phyloP scores from a whole-genome alignment of 2,797 vertebrate species.

The Onychomys arenicola region DNA sequence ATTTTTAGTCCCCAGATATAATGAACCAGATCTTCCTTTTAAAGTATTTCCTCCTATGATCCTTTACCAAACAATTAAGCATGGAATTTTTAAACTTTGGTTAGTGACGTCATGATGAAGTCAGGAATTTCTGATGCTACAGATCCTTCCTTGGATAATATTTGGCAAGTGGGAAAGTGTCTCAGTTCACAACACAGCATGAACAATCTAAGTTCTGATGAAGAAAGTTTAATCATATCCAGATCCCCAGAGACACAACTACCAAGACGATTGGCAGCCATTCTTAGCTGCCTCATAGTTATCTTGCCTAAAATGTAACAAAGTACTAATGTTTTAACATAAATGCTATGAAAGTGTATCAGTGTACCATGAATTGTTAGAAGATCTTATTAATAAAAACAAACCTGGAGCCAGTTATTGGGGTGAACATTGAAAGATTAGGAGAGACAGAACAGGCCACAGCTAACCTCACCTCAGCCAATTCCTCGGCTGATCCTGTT shows the following conservation, averaged over 20 bases:
- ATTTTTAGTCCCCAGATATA: not conserved
- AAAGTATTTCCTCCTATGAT: not conserved
- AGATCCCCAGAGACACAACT: not conserved
- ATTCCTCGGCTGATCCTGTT: too few species aligned
- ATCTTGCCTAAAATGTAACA: not conserved
- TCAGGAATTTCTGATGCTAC: not conserved
- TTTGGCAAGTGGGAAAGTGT: not conserved
- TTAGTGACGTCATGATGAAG: not conserved
- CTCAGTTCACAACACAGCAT: not conserved
- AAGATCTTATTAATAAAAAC: too few species aligned
- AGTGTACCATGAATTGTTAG: not conserved
- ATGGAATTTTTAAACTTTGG: not conserved
- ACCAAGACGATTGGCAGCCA: not conserved
- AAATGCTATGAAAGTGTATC: conserved; percentile 1
- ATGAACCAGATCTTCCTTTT: not conserved
- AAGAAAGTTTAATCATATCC: not conserved
- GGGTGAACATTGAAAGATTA: too few species aligned
- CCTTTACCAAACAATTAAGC: not conserved
- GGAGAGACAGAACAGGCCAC: too few species aligned
- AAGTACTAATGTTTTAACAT: not conserved
- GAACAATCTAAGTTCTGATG: not conserved
- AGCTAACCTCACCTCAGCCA: too few species aligned
- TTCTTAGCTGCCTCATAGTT: not conserved
- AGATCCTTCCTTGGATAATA: not conserved
- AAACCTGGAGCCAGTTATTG: too few species aligned